These are phyloP conservation scores for Cephus nigrinus DNA, from an alignment of 2,888 invertebrate genomes.

Conservation along the genomic window DNA sequence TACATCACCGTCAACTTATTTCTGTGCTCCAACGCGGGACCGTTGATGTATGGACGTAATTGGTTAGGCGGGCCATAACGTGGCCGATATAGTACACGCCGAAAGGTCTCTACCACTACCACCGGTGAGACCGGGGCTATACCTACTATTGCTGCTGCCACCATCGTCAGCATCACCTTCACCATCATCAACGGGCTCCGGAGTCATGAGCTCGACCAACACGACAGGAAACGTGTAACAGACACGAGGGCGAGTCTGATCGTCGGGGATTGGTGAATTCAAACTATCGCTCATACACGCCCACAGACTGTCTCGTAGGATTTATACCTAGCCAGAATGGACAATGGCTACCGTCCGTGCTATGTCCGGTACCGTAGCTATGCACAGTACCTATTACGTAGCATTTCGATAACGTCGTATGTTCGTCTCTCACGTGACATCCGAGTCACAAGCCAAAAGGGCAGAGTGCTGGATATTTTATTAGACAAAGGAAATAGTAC, in stretches of 20 bases:
- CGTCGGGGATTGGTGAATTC: conserved; percentile 19
- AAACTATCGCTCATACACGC: conserved; percentile 41
- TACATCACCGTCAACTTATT: conserved; percentile 62
- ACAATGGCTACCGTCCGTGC: conserved; percentile 41
- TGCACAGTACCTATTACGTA: not conserved
- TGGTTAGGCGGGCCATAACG: conserved; percentile 53
- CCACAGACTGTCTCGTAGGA: conserved; percentile 37
- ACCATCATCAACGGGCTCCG: not conserved
- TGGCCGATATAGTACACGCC: conserved; percentile 16
- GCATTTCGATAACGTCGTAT: not conserved
- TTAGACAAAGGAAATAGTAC: not conserved
- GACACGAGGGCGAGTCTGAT: conserved; percentile 9
- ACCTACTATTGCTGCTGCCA: not conserved
- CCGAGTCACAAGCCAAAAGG: not conserved
- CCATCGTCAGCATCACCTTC: not conserved
- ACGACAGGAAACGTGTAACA: conserved; percentile 5
- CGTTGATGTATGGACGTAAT: conserved; percentile 59
- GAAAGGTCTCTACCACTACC: conserved; percentile 1
- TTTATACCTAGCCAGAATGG: conserved; percentile 36
- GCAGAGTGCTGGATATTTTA: not conserved
- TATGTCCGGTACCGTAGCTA: not conserved
- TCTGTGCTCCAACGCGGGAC: conserved; percentile 47
- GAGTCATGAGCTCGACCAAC: not conserved
- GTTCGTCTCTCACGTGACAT: not conserved
- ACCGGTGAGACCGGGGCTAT: not conserved